Conservation (phyloP, 2,888 invertebrate genomes). For the Byasa hedistus region DNA sequence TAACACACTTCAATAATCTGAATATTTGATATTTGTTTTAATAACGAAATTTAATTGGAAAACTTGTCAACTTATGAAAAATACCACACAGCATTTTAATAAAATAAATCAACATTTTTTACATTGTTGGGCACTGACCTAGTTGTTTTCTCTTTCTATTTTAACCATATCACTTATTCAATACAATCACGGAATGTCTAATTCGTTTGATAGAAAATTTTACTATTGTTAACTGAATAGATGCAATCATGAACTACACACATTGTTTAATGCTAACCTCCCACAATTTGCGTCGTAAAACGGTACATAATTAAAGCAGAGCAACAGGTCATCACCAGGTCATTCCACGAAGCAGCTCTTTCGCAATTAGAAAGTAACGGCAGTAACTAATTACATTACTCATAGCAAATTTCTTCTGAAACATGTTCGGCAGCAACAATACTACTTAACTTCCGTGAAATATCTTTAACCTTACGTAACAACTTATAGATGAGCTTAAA, state of each 20-base stretch:
- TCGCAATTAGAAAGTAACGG: conserved; percentile 69
- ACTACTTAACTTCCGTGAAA: conserved; percentile 3
- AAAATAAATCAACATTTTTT: too few species aligned
- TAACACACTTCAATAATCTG: too few species aligned
- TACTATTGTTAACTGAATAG: background rate
- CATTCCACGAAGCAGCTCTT: conserved; percentile 65
- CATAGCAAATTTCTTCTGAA: conserved; percentile 34
- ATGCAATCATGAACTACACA: conserved; percentile 5
- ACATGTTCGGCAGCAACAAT: conserved; percentile 11
- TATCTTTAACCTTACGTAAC: conserved; percentile 6
- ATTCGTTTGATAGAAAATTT: background rate
- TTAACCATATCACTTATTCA: too few species aligned
- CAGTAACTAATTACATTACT: background rate
- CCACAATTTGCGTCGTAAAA: conserved; percentile 39
- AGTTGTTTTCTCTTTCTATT: too few species aligned
- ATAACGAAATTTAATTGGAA: too few species aligned
- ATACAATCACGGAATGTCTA: too few species aligned
- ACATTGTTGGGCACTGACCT: too few species aligned
- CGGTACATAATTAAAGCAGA: conserved; percentile 38
- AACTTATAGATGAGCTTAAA: background rate
- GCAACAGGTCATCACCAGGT: conserved; percentile 54
- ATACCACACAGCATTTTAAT: too few species aligned
- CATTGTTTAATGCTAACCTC: conserved; percentile 14
- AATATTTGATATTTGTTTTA: too few species aligned
- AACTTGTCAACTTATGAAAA: too few species aligned